Evolutionary conservation across 2,113 vertebrate genomes (phyloP).

Genomic region (Carettochelys insculpta): DNA sequence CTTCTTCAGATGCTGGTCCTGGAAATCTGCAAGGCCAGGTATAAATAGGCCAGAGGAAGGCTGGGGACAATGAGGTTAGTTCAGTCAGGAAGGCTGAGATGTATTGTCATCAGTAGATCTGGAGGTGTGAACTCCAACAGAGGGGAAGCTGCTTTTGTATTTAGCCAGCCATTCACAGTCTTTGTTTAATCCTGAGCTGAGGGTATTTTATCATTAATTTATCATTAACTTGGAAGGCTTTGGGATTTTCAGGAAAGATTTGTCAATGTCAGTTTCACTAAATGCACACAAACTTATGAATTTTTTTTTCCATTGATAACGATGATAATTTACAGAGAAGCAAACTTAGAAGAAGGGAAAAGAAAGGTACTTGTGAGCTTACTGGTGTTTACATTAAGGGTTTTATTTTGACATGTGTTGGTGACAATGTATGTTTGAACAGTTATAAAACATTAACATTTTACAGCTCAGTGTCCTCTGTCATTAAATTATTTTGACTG

Average conservation of each 20-base stretch:
- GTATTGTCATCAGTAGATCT: too few relatives aligned
- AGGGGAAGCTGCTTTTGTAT: too few relatives aligned
- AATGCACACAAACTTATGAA: not conserved
- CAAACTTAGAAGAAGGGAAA: not conserved
- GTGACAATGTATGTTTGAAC: not conserved
- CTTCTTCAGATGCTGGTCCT: too few relatives aligned
- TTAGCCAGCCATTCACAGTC: too few relatives aligned
- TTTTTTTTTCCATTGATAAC: not conserved
- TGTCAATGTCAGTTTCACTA: not conserved
- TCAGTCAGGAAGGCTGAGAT: too few relatives aligned
- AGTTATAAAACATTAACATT: not conserved
- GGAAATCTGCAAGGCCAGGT: too few relatives aligned
- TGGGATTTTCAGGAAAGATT: not conserved
- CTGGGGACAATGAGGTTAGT: too few relatives aligned
- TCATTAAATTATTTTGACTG: not conserved
- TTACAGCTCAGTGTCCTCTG: not conserved
- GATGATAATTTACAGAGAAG: not conserved
- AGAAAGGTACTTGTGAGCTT: not conserved
- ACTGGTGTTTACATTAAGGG: not conserved
- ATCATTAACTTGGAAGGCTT: too few relatives aligned
- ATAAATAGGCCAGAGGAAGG: too few relatives aligned
- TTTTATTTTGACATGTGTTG: not conserved
- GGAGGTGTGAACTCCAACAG: too few relatives aligned
- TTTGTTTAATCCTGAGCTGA: too few relatives aligned
- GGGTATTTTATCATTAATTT: too few relatives aligned